Base-by-base conservation (phyloP, 2,888 invertebrate species). In the Erannis defoliaria region DNA sequence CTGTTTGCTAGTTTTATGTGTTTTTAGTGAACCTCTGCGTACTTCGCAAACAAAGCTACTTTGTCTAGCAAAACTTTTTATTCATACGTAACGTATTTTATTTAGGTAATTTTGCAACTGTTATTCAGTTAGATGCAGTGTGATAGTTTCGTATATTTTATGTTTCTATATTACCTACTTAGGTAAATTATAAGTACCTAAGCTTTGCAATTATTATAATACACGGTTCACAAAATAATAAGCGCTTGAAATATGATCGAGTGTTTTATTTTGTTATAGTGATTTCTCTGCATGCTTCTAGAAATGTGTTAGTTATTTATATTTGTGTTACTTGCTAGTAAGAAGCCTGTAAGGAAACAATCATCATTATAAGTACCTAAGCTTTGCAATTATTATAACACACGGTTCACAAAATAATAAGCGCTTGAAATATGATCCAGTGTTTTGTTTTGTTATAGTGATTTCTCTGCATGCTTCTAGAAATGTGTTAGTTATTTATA, bases 351-450 rank as follows among this genome's bases (percentile, higher is more conserved):
- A 2, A 2, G 31, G 5, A 18, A 35, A 35, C 5, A 14, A 1
- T 42, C 6, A 21, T n/a, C 0, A 5, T 21, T n/a, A n/a, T n/a
- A n/a, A n/a, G n/a, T n/a, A n/a, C n/a, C n/a, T n/a, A n/a, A 9
- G 23, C 5, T 14, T 16, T 1, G 18, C 14, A 16, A 9, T 16
- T 45, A 26, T 45, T 45, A 29, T 10, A 16, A 12, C 16, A 29
- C 29, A 9, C 29, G 16, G 29, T 10, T 26, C 21, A 43, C 23
- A 29, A 45, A 29, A 29, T 45, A 45, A 45, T 45, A 29, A 45
- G 26, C 9, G 5, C 29, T 29, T 5, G 29, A 16, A 29, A 45
- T 29, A 29, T 18, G 42, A 42, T 5, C 6, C 23, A 42, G 12
- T 26, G 10, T 26, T 29, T 29, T 10, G 14, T 16, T 26, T 29